These are phyloP conservation scores for Adelognathus sp. DNA, from an alignment of 2,888 invertebrate species.

Conservation along the genomic window DNA sequence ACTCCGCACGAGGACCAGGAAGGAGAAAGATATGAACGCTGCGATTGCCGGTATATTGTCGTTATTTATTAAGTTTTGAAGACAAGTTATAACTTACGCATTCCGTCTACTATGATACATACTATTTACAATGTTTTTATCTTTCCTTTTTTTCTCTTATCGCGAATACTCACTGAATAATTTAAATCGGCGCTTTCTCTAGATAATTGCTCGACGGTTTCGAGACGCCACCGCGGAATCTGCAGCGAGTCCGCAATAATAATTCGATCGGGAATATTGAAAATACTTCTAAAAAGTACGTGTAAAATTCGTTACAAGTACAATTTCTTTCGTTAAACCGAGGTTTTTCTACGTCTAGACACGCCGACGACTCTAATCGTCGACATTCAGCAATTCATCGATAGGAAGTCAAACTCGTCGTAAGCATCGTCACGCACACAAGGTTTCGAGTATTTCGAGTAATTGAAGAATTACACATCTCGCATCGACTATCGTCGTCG, in stretches of 20 bases:
- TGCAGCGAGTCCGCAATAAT: neutral
- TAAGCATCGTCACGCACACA: neutral
- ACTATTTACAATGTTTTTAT: slow-evolving; percentile 72
- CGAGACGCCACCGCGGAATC: neutral
- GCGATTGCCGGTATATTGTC: slow-evolving; percentile 72
- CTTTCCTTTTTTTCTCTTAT: neutral
- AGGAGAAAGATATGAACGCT: slow-evolving; percentile 13
- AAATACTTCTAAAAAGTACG: slow-evolving; percentile 30
- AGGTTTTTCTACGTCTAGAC: neutral
- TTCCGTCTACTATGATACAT: slow-evolving; percentile 74
- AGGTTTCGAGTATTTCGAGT: neutral
- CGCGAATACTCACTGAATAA: neutral
- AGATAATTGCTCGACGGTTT: neutral
- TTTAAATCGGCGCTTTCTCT: neutral
- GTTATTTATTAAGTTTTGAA: slow-evolving; percentile 77
- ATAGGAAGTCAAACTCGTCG: neutral
- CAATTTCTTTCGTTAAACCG: neutral
- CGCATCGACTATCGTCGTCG: slow-evolving; percentile 21
- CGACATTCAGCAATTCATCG: neutral
- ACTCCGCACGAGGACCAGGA: too few species aligned
- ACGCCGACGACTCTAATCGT: neutral
- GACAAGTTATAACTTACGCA: slow-evolving; percentile 76
- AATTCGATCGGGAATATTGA: slow-evolving; percentile 19
- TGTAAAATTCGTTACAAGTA: neutral
- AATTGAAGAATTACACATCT: slow-evolving; percentile 12